Percentiles rank a stretch among this genome's conserved stretches.
Evolutionary conservation across 2,113 vertebrate genomes (phyloP).

Genomic region (Haemorhous mexicanus): DNA sequence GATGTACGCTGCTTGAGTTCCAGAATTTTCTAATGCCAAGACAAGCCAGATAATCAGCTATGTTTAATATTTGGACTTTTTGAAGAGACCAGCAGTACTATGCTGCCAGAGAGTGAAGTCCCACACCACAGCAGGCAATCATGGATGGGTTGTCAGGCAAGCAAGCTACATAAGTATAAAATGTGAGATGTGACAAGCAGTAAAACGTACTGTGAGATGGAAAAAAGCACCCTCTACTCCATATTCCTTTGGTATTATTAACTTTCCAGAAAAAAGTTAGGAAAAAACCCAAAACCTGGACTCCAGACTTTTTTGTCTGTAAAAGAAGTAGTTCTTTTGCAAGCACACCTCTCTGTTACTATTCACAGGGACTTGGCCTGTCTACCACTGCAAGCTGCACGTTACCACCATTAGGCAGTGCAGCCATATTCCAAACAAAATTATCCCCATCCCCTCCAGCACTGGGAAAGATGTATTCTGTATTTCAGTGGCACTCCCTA

Average conservation of each 20-base stretch:
- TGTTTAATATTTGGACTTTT: not conserved
- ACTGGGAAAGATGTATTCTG: not conserved
- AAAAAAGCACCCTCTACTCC: not conserved
- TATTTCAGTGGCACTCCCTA: not conserved
- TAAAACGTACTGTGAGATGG: not conserved
- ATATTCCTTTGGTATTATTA: not conserved
- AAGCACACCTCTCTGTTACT: not conserved
- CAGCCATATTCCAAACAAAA: not conserved
- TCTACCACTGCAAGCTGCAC: not conserved
- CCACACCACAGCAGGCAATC: not conserved
- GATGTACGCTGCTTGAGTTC: not conserved
- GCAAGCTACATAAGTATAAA: not conserved
- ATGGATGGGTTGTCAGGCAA: not conserved
- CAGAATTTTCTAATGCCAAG: not conserved
- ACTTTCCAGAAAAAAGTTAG: not conserved
- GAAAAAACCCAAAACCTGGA: not conserved
- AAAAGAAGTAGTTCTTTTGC: not conserved
- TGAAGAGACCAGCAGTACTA: not conserved
- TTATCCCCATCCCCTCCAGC: not conserved
- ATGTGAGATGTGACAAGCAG: not conserved
- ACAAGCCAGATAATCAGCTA: not conserved
- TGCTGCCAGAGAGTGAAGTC: not conserved
- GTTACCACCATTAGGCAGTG: not conserved
- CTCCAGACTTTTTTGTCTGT: not conserved
- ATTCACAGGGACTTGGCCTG: not conserved